Conservation (phyloP, 2,113 vertebrate species). For the Sander lucioperca region DNA sequence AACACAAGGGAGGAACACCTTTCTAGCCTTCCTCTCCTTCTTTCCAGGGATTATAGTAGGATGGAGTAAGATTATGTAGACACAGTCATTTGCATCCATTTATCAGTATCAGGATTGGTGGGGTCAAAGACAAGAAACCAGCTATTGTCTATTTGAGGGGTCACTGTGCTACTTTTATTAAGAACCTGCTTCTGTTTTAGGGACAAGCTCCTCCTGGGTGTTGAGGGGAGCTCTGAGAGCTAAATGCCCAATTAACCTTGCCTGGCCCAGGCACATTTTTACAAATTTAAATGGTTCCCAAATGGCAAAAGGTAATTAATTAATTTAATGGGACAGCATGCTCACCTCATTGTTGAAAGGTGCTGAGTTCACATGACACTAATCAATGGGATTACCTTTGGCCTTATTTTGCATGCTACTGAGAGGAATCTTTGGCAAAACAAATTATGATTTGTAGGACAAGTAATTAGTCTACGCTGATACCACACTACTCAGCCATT, state of each 20-base stretch:
- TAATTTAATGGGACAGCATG: conserved; percentile 78
- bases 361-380: conserved; percentile 71
- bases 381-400: conserved; percentile 79
- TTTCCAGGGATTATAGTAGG: conserved; percentile 45
- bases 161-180: conserved; percentile 80
- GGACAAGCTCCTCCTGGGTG: conserved; percentile 76
- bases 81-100: conserved; percentile 39
- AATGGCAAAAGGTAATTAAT: conserved; percentile 81
- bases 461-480: conserved; percentile 60
- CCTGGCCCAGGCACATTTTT: conserved; percentile 80
- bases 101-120: conserved; percentile 41
- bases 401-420: conserved; percentile 68
- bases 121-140: conserved; percentile 63
- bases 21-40: conserved; percentile 27
- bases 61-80: conserved; percentile 33
- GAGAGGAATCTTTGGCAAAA: conserved; percentile 63
- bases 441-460: conserved; percentile 73
- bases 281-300: conserved; percentile 82
- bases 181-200: conserved; percentile 75
- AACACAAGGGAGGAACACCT: conserved; percentile 58
- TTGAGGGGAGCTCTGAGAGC: conserved; percentile 72
- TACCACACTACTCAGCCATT: conserved; percentile 23
- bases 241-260: conserved; percentile 85
- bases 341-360: conserved; percentile 78
- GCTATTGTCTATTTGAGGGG: conserved; percentile 65